phyloP scores from a whole-genome alignment of 2,113 vertebrate genomes.

The Nyctereutes procyonoides region DNA sequence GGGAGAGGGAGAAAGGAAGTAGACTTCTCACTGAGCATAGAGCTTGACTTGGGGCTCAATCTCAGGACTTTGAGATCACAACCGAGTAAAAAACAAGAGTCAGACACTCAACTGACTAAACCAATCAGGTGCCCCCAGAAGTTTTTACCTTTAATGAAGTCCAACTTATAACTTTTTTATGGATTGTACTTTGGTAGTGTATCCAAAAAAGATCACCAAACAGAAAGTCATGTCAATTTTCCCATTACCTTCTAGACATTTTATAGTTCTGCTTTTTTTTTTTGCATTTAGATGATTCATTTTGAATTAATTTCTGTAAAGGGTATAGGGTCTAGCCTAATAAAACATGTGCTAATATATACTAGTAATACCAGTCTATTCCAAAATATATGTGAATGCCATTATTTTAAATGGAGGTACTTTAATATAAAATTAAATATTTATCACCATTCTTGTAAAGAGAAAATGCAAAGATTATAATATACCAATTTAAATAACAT shows the following conservation, averaged over 20 bases:
- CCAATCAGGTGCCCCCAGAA: background rate
- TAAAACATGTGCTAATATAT: background rate
- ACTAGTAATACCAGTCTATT: background rate
- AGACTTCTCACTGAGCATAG: too few species aligned
- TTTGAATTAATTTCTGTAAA: background rate
- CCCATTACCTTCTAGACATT: background rate
- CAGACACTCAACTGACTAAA: background rate
- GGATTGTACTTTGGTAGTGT: background rate
- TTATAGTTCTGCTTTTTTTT: background rate
- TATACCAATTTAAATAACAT: background rate
- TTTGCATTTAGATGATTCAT: background rate
- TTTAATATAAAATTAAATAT: background rate
- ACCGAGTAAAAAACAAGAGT: too few species aligned
- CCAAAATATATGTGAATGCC: background rate
- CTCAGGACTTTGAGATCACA: too few species aligned
- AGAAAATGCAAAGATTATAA: background rate
- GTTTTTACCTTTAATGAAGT: background rate
- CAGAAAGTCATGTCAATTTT: background rate
- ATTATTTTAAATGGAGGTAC: background rate
- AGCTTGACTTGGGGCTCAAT: too few species aligned
- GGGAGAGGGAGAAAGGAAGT: too few species aligned
- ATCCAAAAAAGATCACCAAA: background rate
- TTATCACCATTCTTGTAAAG: background rate
- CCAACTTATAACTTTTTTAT: background rate
- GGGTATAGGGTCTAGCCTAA: background rate